phyloP scores from a whole-genome alignment of 2,113 vertebrate species.

The Dromiciops gliroides region DNA sequence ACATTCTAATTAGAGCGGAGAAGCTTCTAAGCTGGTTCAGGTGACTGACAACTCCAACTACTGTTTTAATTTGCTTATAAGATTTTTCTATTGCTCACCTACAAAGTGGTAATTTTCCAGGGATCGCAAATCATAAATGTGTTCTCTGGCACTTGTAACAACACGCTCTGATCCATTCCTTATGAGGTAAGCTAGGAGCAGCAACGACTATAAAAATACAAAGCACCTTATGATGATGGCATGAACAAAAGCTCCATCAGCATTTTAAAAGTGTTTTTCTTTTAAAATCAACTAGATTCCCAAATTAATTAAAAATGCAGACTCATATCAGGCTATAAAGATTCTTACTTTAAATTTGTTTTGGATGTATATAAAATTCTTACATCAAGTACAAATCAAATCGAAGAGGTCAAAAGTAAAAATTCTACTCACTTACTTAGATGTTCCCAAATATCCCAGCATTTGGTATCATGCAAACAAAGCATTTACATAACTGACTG shows the following conservation, averaged over 20 bases:
- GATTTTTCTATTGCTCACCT: constrained; percentile 92
- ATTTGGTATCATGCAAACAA: constrained; percentile 13
- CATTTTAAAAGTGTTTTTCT: constrained; percentile 44
- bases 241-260: constrained; percentile 79
- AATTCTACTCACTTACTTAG: constrained; percentile 18
- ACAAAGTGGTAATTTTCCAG: constrained; percentile 99
- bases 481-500: constrained; percentile 20
- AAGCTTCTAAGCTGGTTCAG: constrained; percentile 88
- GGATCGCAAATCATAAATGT: constrained; percentile 98
- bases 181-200: constrained; percentile 97
- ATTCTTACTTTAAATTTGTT: constrained; percentile 19
- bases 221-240: constrained; percentile 85
- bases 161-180: constrained; percentile 98
- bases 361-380: constrained; percentile 32
- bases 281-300: constrained; percentile 46
- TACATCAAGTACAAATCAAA: constrained; percentile 13
- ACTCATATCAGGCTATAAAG: background rate
- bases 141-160: constrained; percentile 98
- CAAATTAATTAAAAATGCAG: constrained; percentile 55
- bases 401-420: background rate
- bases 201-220: constrained; percentile 91
- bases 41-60: constrained; percentile 90
- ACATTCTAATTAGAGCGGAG: constrained; percentile 91
- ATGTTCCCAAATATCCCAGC: constrained; percentile 22
- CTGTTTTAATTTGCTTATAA: constrained; percentile 91